Base-by-base conservation (phyloP, 2,797 vertebrate species). In the Syngnathus acus region DNA sequence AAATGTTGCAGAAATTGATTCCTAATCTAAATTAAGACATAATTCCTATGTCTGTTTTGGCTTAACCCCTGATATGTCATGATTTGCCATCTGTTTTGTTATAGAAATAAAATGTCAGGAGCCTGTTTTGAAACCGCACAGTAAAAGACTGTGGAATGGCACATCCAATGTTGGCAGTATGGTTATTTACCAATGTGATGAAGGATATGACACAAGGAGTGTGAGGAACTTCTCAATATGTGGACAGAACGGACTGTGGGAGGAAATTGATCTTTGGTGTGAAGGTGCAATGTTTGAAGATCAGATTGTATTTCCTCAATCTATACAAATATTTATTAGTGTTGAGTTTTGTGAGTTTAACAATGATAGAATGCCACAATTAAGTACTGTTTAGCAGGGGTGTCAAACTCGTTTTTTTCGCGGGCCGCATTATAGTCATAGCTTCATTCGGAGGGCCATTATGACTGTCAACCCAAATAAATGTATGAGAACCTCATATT, bases 101-200 rank as follows among this genome's bases (percentile, higher is more conserved):
- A 66, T 89, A 94, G 93, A 92, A 90, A 86, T 93, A 63, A 76
- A 75, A 65, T 94, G 93, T 74, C 79, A 82, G 43, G 67, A 78
- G 8, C 92, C 93, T 71, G 75, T 86, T 65, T 80, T 86, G 67
- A 89, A 90, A 78, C 64, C 86, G 19, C 76, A 89, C 17, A 76
- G 90, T 75, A 85, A 88, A 66, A 78, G 85, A 19, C 38, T 89
- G 5, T 92, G 92, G 77, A 87, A 91, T 57, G 90, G 90, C 68
- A 83, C 80, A 17, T 78, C 82, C 3, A 80, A 60, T 1, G 45
- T 84, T 45, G 93, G 90, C 64, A 88, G 89, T 58, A 72, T 72
- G 62, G 86, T 88, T 70, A 77, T 9, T 72, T 94, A 94, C 73
- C 72, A 85, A 6, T 94, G 93, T 81, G 69, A 83, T 74, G 88